These are phyloP conservation scores for Batillaria attramentaria DNA, from an alignment of 1,140 invertebrate species.

Conservation along the genomic window DNA sequence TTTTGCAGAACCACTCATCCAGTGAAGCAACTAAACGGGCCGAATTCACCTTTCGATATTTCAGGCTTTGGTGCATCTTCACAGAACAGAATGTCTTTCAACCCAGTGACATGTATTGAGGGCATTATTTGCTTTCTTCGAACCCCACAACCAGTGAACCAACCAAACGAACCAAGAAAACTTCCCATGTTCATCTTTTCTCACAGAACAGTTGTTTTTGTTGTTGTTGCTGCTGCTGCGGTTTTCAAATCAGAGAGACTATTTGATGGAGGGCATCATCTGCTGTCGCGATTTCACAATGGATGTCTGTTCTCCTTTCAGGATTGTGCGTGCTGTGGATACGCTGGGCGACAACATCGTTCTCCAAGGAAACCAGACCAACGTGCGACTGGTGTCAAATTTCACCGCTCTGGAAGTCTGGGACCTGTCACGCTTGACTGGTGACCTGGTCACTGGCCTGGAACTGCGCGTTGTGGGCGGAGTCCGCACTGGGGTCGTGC, in stretches of 20 bases:
- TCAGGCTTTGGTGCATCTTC: too few species aligned
- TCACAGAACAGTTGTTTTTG: too few species aligned
- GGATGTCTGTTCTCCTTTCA: neutral
- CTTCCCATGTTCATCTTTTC: too few species aligned
- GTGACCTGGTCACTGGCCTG: conserved; percentile 5
- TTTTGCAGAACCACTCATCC: neutral
- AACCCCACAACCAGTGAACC: too few species aligned
- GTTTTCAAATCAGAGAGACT: neutral
- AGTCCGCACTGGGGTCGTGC: neutral
- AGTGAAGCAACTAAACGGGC: too few species aligned
- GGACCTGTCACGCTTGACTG: neutral
- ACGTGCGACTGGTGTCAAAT: neutral
- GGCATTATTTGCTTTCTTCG: too few species aligned
- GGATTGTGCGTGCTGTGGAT: neutral
- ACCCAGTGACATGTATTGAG: too few species aligned
- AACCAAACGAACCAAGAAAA: too few species aligned
- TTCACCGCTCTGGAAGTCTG: neutral
- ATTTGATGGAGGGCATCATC: neutral
- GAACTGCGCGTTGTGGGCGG: neutral
- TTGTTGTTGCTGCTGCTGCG: neutral
- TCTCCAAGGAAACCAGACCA: neutral
- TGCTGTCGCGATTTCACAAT: neutral
- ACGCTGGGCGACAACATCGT: neutral
- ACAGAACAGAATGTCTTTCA: too few species aligned
- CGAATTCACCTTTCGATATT: too few species aligned